Evolutionary conservation across 2,113 vertebrate species (phyloP).

Genomic region (Ceyx melanurus): DNA sequence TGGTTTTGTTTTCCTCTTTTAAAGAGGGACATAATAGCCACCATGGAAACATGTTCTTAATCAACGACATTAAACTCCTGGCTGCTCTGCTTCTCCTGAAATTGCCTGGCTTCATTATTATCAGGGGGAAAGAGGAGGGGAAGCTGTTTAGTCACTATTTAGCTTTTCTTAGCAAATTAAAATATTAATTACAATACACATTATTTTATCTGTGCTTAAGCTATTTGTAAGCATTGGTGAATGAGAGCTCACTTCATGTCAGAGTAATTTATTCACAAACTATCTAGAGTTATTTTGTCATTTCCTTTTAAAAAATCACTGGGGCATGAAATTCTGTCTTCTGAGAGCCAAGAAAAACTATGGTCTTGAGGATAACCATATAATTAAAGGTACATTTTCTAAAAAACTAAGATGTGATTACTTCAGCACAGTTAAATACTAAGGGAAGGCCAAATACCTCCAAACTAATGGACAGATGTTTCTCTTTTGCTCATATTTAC

Average conservation of each 20-base stretch:
- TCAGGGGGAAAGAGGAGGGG: slow-evolving; percentile 57
- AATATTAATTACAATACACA: slow-evolving; percentile 80
- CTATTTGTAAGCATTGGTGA: slow-evolving; percentile 65
- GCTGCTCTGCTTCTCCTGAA: slow-evolving; percentile 72
- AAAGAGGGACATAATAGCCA: slow-evolving; percentile 73
- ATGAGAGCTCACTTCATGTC: slow-evolving; percentile 25
- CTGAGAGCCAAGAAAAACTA: slow-evolving; percentile 47
- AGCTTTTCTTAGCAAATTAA: slow-evolving; percentile 78
- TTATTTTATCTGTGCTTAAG: slow-evolving; percentile 77
- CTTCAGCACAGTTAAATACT: not conserved
- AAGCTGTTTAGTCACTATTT: slow-evolving; percentile 71
- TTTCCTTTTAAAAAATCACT: slow-evolving; percentile 55
- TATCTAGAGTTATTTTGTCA: slow-evolving; percentile 25
- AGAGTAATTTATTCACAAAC: slow-evolving; percentile 64
- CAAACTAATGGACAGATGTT: not conserved
- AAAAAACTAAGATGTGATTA: not conserved
- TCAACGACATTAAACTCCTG: slow-evolving; percentile 78
- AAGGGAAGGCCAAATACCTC: not conserved
- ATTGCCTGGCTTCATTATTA: slow-evolving; percentile 76
- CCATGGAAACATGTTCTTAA: slow-evolving; percentile 77
- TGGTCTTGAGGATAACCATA: slow-evolving; percentile 37
- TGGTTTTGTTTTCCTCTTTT: slow-evolving; percentile 74
- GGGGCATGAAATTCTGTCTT: slow-evolving; percentile 43
- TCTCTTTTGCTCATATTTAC: slow-evolving; percentile 29
- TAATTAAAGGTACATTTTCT: slow-evolving; percentile 16